A percentile compares a stretch with the other conserved stretches of the same genome.
Conservation (phyloP, 37 sponge, comb jelly and placozoan species). For the Oopsacas minuta region DNA sequence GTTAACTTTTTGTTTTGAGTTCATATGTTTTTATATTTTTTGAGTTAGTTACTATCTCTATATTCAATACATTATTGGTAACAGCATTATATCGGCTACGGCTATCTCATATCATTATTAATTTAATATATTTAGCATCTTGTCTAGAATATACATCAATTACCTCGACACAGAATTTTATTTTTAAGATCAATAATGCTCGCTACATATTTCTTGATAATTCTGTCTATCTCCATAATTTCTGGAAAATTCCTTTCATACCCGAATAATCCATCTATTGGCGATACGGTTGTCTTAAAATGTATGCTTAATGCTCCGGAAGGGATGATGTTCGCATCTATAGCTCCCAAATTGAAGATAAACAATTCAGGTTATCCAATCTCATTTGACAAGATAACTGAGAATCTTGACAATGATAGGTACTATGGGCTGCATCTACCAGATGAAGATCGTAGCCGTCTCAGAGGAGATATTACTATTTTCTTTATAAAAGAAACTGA, state of each 20-base stretch:
- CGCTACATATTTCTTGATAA: no score
- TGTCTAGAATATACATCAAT: no score
- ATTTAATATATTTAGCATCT: no score
- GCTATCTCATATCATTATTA: no score
- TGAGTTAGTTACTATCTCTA: no score
- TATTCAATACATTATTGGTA: no score
- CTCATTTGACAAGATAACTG: not conserved
- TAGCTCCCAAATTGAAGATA: not conserved
- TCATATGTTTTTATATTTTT: no score
- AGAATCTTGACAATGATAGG: not conserved
- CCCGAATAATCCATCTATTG: not conserved
- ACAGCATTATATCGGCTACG: no score
- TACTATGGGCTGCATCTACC: not conserved
- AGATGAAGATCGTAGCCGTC: not conserved
- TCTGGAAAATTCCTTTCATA: not conserved
- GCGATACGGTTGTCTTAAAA: not conserved
- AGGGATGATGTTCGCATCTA: not conserved
- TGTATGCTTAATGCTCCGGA: not conserved
- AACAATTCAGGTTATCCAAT: not conserved
- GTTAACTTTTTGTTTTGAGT: no score
- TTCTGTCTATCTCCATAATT: not conserved
- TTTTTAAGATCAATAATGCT: not conserved
- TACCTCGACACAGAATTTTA: no score
- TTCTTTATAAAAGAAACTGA: not conserved
- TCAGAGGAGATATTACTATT: not conserved